A percentile compares a stretch with the other conserved stretches of the same genome.
These are phyloP conservation scores for Drosophila tripunctata DNA, from an alignment of 2,888 invertebrate genomes.

Conservation along the genomic window DNA sequence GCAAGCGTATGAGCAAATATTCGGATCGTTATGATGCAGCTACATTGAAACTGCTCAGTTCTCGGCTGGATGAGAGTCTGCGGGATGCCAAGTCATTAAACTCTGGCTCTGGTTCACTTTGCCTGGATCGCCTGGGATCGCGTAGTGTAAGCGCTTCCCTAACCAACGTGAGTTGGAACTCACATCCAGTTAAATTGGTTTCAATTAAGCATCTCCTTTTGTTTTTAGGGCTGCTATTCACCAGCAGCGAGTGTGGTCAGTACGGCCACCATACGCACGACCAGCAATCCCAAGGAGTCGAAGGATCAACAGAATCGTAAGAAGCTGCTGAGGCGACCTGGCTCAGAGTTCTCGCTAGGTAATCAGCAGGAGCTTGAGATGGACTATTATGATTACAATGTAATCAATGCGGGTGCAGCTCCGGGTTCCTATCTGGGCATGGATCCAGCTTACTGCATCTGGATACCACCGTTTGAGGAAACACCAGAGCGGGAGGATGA, in stretches of 20 bases:
- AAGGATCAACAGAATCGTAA: conserved; percentile 92
- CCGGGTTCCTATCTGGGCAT: conserved; percentile 94
- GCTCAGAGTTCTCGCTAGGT: conserved; percentile 91
- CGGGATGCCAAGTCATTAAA: conserved; percentile 77
- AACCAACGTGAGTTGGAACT: conserved; percentile 78
- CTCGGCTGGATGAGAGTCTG: conserved; percentile 74
- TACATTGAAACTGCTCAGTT: conserved; percentile 77
- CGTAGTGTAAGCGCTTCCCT: conserved; percentile 78
- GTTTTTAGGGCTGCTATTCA: conserved; percentile 88
- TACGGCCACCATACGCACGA: conserved; percentile 88
- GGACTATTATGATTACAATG: conserved; percentile 95
- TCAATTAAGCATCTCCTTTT: not conserved
- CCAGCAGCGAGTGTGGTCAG: conserved; percentile 89
- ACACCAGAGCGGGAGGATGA: conserved; percentile 89
- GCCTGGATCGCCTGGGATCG: conserved; percentile 70
- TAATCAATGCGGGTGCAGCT: conserved; percentile 91
- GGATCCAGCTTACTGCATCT: conserved; percentile 94
- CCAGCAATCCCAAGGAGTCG: conserved; percentile 88
- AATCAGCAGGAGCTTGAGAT: conserved; percentile 92
- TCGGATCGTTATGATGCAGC: conserved; percentile 82
- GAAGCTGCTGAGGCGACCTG: conserved; percentile 87
- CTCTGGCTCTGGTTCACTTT: conserved; percentile 73
- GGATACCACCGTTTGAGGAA: conserved; percentile 93
- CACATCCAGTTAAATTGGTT: not conserved
- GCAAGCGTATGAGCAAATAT: conserved; percentile 79